Evolutionary conservation across 2,113 vertebrate species (phyloP).

Genomic region (Rutilus rutilus): DNA sequence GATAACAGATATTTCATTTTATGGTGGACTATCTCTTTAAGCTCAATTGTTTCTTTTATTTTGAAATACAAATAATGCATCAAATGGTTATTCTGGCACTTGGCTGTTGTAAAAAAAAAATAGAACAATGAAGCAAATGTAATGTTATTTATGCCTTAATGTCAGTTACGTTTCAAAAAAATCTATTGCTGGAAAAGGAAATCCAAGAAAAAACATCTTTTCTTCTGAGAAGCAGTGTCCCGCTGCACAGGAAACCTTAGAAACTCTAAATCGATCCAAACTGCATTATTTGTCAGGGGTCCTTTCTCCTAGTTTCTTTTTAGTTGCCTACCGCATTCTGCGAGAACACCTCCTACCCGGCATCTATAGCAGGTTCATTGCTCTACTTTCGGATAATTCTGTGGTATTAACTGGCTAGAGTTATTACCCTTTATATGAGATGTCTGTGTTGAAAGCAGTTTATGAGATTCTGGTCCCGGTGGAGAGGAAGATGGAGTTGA

Average conservation of each 20-base stretch:
- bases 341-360: constrained; percentile 52
- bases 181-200: not conserved
- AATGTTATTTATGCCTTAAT: not conserved
- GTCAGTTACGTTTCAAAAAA: not conserved
- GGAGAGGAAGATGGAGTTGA: constrained; percentile 88
- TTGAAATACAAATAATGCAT: not conserved
- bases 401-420: constrained; percentile 81
- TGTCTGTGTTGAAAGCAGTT: constrained; percentile 89
- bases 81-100: not conserved
- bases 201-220: not conserved
- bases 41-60: constrained; percentile 3
- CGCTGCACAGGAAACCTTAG: not conserved
- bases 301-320: constrained; percentile 34
- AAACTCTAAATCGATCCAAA: constrained; percentile 17
- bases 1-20: not conserved
- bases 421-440: constrained; percentile 90
- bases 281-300: constrained; percentile 37
- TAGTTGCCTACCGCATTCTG: constrained; percentile 27
- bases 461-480: constrained; percentile 92
- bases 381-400: constrained; percentile 78
- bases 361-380: constrained; percentile 75
- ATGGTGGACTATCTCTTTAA: not conserved
- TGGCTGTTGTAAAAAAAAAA: not conserved
- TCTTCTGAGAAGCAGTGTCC: not conserved
- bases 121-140: not conserved